phyloP scores from a whole-genome alignment of 2,797 vertebrate species.

The Sebastes hubbsi region DNA sequence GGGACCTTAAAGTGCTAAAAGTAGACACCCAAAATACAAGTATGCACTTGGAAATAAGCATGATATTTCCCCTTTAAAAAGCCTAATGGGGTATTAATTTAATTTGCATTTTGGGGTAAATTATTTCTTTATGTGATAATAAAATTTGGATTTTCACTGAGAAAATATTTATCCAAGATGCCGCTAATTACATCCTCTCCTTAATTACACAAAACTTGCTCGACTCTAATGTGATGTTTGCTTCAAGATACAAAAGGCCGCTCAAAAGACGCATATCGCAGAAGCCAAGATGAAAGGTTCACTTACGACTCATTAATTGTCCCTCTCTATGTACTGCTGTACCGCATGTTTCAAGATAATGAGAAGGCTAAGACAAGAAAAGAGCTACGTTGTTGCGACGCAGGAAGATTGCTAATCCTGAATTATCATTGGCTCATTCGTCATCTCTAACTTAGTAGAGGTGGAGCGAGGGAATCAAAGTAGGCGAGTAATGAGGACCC shows the following conservation, averaged over 20 bases:
- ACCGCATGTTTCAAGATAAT: slow-evolving; percentile 10
- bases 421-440: slow-evolving; percentile 61
- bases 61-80: neutral
- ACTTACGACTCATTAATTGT: slow-evolving; percentile 19
- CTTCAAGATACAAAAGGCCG: slow-evolving; percentile 12
- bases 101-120: neutral
- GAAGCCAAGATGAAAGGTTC: slow-evolving; percentile 17
- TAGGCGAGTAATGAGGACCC: slow-evolving; percentile 69
- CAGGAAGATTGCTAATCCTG: slow-evolving; percentile 42
- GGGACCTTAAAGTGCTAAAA: neutral
- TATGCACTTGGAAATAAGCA: neutral
- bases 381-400: slow-evolving; percentile 7
- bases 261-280: neutral
- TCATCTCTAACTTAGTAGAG: slow-evolving; percentile 57
- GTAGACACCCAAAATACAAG: neutral
- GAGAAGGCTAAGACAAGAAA: slow-evolving; percentile 2
- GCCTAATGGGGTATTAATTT: neutral
- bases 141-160: neutral
- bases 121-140: neutral
- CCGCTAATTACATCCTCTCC: slow-evolving; percentile 25
- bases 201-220: slow-evolving; percentile 21
- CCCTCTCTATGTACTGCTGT: slow-evolving; percentile 1
- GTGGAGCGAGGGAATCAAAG: slow-evolving; percentile 52
- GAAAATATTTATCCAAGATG: slow-evolving; percentile 9
- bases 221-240: slow-evolving; percentile 6